Conservation (phyloP, 2,113 vertebrate species). For the Otolemur garnettii region DNA sequence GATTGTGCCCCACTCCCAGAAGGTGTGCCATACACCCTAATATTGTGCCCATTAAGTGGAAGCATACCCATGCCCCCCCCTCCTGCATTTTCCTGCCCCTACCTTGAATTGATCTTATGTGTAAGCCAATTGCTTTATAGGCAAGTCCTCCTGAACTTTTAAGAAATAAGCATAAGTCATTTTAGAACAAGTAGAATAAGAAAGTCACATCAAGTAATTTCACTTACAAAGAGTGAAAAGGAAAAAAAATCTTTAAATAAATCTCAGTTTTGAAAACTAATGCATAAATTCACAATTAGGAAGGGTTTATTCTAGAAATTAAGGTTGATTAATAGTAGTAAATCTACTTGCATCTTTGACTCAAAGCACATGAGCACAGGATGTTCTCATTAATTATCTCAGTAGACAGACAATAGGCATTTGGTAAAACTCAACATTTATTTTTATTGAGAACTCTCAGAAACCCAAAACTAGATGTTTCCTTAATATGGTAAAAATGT, state of each 20-base stretch:
- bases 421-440: background rate
- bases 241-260: background rate
- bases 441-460: background rate
- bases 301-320: background rate
- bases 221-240: background rate
- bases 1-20: too few species aligned
- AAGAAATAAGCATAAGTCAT: background rate
- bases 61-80: too few species aligned
- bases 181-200: background rate
- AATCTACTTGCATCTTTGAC: background rate
- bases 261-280: background rate
- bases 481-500: background rate
- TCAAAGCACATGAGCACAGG: background rate
- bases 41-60: too few species aligned
- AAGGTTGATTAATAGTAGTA: background rate
- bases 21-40: too few species aligned
- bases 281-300: background rate
- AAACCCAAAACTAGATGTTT: background rate
- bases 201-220: background rate
- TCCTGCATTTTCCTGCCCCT: too few species aligned
- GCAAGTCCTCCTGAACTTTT: background rate
- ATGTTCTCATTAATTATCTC: background rate
- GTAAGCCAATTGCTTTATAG: background rate
- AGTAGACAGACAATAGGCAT: too few species aligned
- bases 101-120: background rate